phyloP scores from a whole-genome alignment of 2,113 vertebrate species.

The Thamnophis sirtalis region DNA sequence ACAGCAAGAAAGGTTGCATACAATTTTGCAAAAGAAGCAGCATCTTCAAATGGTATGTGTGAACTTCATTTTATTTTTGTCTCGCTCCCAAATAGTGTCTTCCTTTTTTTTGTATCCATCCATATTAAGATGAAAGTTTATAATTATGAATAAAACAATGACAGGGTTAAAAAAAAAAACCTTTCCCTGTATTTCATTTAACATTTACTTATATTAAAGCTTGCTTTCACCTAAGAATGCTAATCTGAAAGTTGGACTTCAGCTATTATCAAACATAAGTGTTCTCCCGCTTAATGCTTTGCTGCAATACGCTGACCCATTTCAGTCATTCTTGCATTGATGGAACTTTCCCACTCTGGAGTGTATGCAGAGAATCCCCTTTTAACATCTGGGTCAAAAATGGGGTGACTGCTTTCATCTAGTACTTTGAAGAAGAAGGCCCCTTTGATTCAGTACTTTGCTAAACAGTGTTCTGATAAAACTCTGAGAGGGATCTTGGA shows the following conservation, averaged over 20 bases:
- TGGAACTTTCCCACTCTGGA: not conserved
- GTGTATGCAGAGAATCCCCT: not conserved
- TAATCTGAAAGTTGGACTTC: not conserved
- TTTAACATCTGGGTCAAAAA: not conserved
- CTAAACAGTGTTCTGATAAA: not conserved
- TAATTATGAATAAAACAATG: not conserved
- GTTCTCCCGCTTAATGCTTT: not conserved
- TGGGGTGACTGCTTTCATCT: not conserved
- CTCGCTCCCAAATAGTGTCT: not conserved
- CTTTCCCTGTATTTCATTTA: not conserved
- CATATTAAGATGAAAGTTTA: not conserved
- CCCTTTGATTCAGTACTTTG: not conserved
- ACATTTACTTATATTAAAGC: not conserved
- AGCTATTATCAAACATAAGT: not conserved
- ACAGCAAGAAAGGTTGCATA: slow-evolving; percentile 92
- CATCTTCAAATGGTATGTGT: slow-evolving; percentile 90
- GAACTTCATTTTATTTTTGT: slow-evolving; percentile 13
- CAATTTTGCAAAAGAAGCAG: slow-evolving; percentile 89
- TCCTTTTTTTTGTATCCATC: not conserved
- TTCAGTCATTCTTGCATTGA: not conserved
- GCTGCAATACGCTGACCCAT: not conserved
- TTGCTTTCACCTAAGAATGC: not conserved
- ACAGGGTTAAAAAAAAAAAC: not conserved
- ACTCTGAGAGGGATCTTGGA: no score
- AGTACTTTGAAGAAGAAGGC: not conserved